Evolutionary conservation across 2,797 vertebrate species (phyloP).

Genomic region (Myripristis jacobus): DNA sequence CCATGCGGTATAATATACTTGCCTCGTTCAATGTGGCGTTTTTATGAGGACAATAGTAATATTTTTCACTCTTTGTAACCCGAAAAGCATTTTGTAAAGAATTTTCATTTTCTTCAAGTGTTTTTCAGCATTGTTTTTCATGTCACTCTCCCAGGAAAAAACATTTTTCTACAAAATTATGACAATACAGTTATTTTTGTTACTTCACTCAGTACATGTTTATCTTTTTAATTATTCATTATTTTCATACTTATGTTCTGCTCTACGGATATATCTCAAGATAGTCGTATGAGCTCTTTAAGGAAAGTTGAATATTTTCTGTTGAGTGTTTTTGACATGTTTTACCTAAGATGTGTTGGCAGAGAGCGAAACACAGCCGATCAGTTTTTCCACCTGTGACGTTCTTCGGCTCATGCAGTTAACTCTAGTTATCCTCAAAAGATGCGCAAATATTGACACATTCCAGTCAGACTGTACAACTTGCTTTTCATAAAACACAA

Average conservation of each 20-base stretch:
- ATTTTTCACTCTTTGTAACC: slow-evolving; percentile 96
- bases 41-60: slow-evolving; percentile 89
- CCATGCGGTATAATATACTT: slow-evolving; percentile 93
- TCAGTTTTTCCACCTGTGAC: slow-evolving; percentile 21
- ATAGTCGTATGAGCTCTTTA: slow-evolving; percentile 45
- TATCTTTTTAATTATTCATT: slow-evolving; percentile 62
- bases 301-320: slow-evolving; percentile 27
- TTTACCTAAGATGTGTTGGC: slow-evolving; percentile 15
- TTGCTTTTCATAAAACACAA: neutral
- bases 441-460: slow-evolving; percentile 14
- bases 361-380: slow-evolving; percentile 27
- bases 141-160: slow-evolving; percentile 60
- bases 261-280: slow-evolving; percentile 65
- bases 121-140: slow-evolving; percentile 70
- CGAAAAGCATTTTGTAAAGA: slow-evolving; percentile 93
- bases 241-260: slow-evolving; percentile 74
- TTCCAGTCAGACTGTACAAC: slow-evolving; percentile 28
- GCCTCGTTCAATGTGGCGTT: slow-evolving; percentile 99
- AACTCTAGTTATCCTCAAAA: slow-evolving; percentile 11
- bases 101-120: slow-evolving; percentile 76
- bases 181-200: slow-evolving; percentile 74
- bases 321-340: slow-evolving; percentile 24
- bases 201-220: slow-evolving; percentile 66
- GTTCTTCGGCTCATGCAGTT: slow-evolving; percentile 4
- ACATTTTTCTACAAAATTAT: slow-evolving; percentile 75